Base-by-base conservation (phyloP, 1,140 invertebrate genomes). In the Andricus grossulariae region DNA sequence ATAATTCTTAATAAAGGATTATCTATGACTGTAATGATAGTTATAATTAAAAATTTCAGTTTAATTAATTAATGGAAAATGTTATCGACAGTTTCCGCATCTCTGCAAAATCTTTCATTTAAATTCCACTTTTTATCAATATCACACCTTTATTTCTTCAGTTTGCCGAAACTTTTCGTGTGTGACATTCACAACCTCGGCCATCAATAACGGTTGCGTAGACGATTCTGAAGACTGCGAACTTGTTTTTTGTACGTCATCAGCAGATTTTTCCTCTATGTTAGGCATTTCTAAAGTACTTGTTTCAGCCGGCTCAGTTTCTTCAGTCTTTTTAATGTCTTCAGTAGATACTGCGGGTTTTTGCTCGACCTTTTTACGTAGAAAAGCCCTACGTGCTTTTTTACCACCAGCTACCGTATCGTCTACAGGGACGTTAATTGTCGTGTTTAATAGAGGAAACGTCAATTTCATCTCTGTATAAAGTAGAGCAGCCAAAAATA, bases 101-200 rank as follows among this genome's bases (percentile, higher is more conserved):
- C 39, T 45, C 39, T 45, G 7, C 39, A 45, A 45, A 11, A 45
- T 10, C 8, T 10, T 45, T 45, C 0, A 45, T 45, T 45, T 8
- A 10, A 10, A 11, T 45, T 45, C 39, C 6, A 45, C 10, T 45
- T 45, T 45, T 10, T 1, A 45, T 45, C 39, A 45, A 45, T 45
- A 49, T 73, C 55, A 79, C 85, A 96, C 95, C 92, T 99, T 99
- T 21, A 99, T 95, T 94, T 99, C 98, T 89, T 98, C 97, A 16
- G 96, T 98, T 89, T 96, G 96, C 80, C 95, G 93, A 90, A 98
- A 99, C 82, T 96, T 95, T 76, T 98, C 95, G 88, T 98, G 96
- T 50, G 94, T 93, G 57, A 99, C 89, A 93, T 99, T 99, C 90
- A 99, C 97, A 49, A 98, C 97, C 91, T 98, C 97, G 0, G 96